These are phyloP conservation scores for Meloidogyne chitwoodi DNA, from an alignment of 1,140 invertebrate genomes.

Conservation along the genomic window DNA sequence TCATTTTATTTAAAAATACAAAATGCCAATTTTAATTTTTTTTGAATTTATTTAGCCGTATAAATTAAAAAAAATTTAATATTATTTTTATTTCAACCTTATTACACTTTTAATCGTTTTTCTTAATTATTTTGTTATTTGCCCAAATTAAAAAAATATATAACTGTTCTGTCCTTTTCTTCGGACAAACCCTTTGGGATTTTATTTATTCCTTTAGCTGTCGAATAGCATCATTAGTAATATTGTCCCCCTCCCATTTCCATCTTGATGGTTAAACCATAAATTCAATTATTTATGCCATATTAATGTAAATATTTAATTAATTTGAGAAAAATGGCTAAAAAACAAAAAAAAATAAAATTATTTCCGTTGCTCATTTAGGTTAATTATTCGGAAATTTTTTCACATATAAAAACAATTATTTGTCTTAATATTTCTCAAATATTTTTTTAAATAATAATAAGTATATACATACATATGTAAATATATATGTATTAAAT, in stretches of 20 bases:
- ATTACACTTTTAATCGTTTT: not conserved
- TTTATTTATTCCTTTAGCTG: not conserved
- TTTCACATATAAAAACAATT: not conserved
- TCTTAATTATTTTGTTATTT: not conserved
- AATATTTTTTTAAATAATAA: not conserved
- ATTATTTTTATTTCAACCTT: not conserved
- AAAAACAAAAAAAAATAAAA: not conserved
- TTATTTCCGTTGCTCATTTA: not conserved
- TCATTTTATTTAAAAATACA: not conserved
- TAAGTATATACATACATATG: too few species aligned
- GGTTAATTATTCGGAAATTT: not conserved
- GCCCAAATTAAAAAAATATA: not conserved
- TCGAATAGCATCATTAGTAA: not conserved
- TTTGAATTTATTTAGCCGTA: not conserved
- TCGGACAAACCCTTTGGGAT: not conserved
- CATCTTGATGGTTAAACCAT: not conserved
- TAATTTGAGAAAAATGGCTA: not conserved
- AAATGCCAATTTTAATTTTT: not conserved
- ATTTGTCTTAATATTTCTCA: not conserved
- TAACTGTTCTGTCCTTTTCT: not conserved
- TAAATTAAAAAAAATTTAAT: too few species aligned
- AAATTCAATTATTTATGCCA: not conserved
- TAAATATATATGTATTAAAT: not conserved
- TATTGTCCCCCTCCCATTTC: not conserved
- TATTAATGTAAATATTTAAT: not conserved